Evolutionary conservation across 2,888 invertebrate species (phyloP), one percentile per base, ranked within the genome.

Genomic region (Brachypalpus laphriformis): DNA sequence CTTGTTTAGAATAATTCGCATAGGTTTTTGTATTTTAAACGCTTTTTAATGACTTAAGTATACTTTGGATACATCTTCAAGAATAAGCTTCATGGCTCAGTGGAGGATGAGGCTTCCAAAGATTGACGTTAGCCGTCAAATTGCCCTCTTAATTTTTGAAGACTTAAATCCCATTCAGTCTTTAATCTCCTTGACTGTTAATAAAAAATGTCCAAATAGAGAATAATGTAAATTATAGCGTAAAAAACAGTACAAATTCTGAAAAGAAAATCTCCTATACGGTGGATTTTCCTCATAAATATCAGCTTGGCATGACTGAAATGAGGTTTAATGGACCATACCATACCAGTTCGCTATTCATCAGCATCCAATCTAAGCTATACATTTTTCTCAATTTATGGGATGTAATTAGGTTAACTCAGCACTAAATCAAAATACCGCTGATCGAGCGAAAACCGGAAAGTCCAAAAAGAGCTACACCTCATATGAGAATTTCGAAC

Each of bases 401-500:
- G 31, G 40, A 45, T 34, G 16, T 22, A 74, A 22, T 20, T 45
- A 31, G 74, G 74, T 65, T 74, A 65, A 56, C 45, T 18, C 9
- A 22, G 25, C 31, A 65, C 37, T 65, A 56, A 74, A 65, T 56
- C 63, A 74, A n/a, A 22, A 16, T 8, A 34, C 61, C 61, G 72
- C 49, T 72, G 20, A 14, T 22, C 40, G 34, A 28, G 49, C 42
- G 59, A 72, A 61, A 51, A 51, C 31, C 40, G 40, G 11, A 47
- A 20, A 22, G 20, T 6, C 37, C 0, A 16, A 18, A 34, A 16
- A 18, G 31, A 57, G 20, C 57, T 8, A 57, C 57, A 7, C 37
- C 57, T 57, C n/a, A 7, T 5, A 57, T 14, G 14, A 7, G 37
- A 57, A 57, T 57, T 20, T 25, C 57, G 37, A 34, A 57, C 28